Base-by-base conservation (phyloP, 2,888 invertebrate species). In the Cheilosia vernalis region DNA sequence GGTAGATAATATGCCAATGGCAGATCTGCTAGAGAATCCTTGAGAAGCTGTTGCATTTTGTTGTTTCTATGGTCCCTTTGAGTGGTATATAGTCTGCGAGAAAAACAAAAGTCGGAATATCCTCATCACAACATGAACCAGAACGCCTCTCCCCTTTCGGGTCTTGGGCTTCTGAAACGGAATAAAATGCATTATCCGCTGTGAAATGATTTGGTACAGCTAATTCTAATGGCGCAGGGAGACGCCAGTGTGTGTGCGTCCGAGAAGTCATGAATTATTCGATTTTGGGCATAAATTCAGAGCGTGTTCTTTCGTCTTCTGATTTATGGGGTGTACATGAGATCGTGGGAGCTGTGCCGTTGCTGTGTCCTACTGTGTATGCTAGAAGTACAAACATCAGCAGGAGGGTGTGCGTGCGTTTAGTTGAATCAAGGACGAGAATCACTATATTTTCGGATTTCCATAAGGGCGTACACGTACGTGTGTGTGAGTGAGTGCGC, bases 251-350 rank as follows among this genome's bases (percentile, higher is more conserved):
- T 21, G 10, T 5, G 10, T 53, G 47, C 76, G 77, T 72, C 76
- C 85, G 72, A 81, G 56, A 61, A 72, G 77, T 85, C 80, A 81
- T 85, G 85, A 85, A 85, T 85, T 85, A 85, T 85, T 85, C 76
- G 81, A 80, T 69, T 85, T 80, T 69, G 66, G 80, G 67, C 80
- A 85, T 85, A 85, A 85, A 85, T 77, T 85, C 77, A 85, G 77
- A 85, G 80, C 53, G 76, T 80, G 67, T 81, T 76, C 72, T 76
- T 72, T 58, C 70, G 63, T 66, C 37, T 67, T 37, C 37, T 72
- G 77, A 85, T 85, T 85, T 85, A 81, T 85, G 30, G 61, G 76
- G 66, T 77, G 80, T 61, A 66, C 66, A 79, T 53, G 58, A 30
- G 42, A 27, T 58, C 74, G 51, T 70, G 47, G 21, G 33, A 17